These are phyloP conservation scores for Pelmatolapia mariae DNA, from an alignment of 2,113 vertebrate genomes.

Conservation along the genomic window DNA sequence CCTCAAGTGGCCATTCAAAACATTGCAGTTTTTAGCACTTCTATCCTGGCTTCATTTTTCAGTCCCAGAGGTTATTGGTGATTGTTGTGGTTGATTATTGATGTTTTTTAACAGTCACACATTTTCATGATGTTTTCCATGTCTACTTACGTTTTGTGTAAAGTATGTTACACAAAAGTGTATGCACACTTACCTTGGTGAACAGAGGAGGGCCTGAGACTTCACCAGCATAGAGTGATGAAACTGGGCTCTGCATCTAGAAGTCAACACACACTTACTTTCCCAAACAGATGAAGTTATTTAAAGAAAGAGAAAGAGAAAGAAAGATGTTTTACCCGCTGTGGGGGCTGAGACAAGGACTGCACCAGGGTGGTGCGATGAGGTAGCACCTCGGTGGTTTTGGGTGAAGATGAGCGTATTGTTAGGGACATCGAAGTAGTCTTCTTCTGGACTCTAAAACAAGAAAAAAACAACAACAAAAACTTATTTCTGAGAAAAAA, in stretches of 20 bases:
- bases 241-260: slow-evolving; percentile 86
- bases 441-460: slow-evolving; percentile 88
- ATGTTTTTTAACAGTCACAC: neutral
- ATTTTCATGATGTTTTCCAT: neutral
- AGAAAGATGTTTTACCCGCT: slow-evolving; percentile 46
- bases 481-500: neutral
- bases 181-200: slow-evolving; percentile 78
- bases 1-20: neutral
- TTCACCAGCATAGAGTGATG: slow-evolving; percentile 71
- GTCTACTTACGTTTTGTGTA: neutral
- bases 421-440: slow-evolving; percentile 91
- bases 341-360: slow-evolving; percentile 77
- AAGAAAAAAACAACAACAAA: neutral
- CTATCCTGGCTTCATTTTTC: neutral
- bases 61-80: neutral
- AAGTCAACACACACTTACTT: slow-evolving; percentile 1
- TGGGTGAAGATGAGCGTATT: slow-evolving; percentile 87
- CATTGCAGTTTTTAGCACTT: neutral
- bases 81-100: neutral
- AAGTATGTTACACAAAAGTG: neutral
- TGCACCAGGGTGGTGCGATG: slow-evolving; percentile 89
- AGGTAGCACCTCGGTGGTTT: slow-evolving; percentile 69
- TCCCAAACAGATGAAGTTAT: neutral
- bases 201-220: slow-evolving; percentile 77
- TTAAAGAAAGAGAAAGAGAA: neutral